These are phyloP conservation scores for Melanotus villosus DNA, from an alignment of 2,888 invertebrate species.

Conservation along the genomic window DNA sequence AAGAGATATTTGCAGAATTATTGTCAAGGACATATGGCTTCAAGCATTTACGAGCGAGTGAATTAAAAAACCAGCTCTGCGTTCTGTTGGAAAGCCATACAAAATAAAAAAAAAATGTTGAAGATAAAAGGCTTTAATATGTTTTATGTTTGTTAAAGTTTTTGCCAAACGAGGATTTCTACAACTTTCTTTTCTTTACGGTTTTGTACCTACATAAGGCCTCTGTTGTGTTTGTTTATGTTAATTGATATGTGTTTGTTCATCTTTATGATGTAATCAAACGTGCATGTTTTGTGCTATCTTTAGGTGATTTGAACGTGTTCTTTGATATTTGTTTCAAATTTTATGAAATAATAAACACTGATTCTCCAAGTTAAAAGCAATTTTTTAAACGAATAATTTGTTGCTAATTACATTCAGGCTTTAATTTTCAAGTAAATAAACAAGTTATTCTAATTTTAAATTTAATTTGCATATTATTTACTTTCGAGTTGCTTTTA, in stretches of 20 bases:
- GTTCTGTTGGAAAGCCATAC: neutral
- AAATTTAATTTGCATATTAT: too few relatives aligned
- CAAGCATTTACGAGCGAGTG: neutral
- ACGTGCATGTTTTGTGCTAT: neutral
- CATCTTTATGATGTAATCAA: conserved; percentile 22
- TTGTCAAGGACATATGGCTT: neutral
- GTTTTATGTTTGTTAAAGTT: too few relatives aligned
- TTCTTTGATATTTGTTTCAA: neutral
- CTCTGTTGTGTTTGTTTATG: conserved; percentile 25
- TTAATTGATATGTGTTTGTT: conserved; percentile 15
- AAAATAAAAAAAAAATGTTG: neutral
- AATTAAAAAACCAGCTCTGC: neutral
- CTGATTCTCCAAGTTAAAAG: too few relatives aligned
- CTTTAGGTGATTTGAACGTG: neutral
- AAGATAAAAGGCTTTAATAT: neutral
- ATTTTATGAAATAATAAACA: too few relatives aligned
- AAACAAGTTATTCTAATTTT: too few relatives aligned
- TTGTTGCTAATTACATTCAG: too few relatives aligned
- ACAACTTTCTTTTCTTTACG: neutral
- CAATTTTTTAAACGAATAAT: too few relatives aligned
- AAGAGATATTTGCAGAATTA: conserved; percentile 11
- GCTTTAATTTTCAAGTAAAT: too few relatives aligned
- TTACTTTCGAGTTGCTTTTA: too few relatives aligned
- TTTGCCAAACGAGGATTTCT: neutral
- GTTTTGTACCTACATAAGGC: conserved; percentile 12